Conservation (phyloP, 2,113 vertebrate species). For the Phaethornis superciliosus region DNA sequence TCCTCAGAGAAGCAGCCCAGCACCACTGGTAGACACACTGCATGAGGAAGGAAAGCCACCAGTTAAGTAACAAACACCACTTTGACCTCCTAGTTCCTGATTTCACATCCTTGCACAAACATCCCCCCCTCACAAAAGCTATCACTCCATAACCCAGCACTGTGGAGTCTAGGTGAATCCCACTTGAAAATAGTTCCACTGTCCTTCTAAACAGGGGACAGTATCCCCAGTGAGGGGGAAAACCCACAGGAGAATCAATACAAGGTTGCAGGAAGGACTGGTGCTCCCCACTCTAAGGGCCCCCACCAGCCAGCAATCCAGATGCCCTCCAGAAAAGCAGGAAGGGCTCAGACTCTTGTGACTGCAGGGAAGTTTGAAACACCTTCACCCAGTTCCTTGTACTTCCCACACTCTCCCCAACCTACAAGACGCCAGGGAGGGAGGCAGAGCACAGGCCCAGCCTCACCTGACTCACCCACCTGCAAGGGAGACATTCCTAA, state of each 20-base stretch:
- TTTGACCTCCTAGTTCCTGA: not conserved
- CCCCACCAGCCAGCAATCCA: not conserved
- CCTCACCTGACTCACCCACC: not conserved
- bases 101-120: constrained; percentile 3
- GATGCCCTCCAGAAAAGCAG: not conserved
- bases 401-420: not conserved
- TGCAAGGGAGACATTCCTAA: not conserved
- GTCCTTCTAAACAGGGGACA: not conserved
- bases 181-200: not conserved
- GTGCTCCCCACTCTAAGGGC: not conserved
- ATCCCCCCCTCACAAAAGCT: not conserved
- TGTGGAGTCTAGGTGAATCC: not conserved
- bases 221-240: not conserved
- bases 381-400: not conserved
- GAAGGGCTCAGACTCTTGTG: not conserved
- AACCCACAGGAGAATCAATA: not conserved
- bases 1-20: not conserved
- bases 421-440: not conserved
- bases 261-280: not conserved
- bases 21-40: not conserved
- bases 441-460: not conserved
- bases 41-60: not conserved
- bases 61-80: not conserved
- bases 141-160: not conserved
- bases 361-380: not conserved